Conservation (phyloP, 2,797 vertebrate species). For the Propithecus perrieri region DNA sequence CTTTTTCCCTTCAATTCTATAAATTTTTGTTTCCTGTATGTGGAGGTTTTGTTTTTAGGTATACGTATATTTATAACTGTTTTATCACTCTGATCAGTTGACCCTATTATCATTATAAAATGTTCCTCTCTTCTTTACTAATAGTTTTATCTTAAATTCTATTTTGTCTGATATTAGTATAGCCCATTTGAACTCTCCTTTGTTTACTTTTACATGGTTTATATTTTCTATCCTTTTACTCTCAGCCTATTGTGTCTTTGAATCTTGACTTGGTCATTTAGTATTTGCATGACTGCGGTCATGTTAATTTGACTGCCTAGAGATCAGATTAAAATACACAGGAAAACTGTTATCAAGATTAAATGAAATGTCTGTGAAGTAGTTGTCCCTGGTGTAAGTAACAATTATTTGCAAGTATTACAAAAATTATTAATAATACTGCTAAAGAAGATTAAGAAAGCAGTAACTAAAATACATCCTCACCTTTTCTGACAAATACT, state of each 20-base stretch:
- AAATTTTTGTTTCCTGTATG: neutral
- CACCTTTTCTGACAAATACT: slow-evolving; percentile 99
- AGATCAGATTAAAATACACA: neutral
- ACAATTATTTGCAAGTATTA: neutral
- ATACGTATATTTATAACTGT: neutral
- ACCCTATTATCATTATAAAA: neutral
- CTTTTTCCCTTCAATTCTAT: neutral
- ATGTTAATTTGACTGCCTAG: slow-evolving; percentile 54
- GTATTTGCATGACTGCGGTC: neutral
- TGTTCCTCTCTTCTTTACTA: neutral
- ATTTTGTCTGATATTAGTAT: neutral
- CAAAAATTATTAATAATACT: neutral
- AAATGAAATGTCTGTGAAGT: neutral
- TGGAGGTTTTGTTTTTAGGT: neutral
- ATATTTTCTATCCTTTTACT: slow-evolving; percentile 14
- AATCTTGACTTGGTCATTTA: neutral
- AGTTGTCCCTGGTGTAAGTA: neutral
- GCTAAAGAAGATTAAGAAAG: neutral
- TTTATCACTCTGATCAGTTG: neutral
- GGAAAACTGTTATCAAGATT: neutral
- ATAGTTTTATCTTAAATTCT: slow-evolving; percentile 14
- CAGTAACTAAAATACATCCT: neutral
- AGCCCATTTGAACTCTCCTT: neutral
- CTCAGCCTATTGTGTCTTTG: neutral
- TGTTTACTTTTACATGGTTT: slow-evolving; percentile 1